A percentile compares a stretch with the other conserved stretches of the same genome.
phyloP scores from a whole-genome alignment of 2,888 invertebrate species.

The Stomorhina lunata region DNA sequence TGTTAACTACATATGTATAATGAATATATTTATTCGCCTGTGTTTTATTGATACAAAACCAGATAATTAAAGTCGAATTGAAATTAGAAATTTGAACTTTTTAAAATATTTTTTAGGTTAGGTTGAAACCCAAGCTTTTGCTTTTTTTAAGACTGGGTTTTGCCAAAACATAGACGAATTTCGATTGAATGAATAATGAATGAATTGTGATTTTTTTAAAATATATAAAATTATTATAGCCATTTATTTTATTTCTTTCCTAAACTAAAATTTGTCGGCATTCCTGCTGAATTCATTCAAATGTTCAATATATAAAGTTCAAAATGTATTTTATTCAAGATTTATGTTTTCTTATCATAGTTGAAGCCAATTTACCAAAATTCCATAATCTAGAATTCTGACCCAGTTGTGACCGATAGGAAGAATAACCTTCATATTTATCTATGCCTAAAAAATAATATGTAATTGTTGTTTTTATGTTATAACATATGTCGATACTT shows the following conservation, averaged over 20 bases:
- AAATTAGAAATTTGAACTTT: too few species aligned
- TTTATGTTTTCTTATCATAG: slow-evolving; percentile 52
- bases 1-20: not conserved
- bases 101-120: too few species aligned
- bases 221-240: too few species aligned
- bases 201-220: too few species aligned
- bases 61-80: too few species aligned
- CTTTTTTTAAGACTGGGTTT: too few species aligned
- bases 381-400: slow-evolving; percentile 80
- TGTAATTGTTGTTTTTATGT: slow-evolving; percentile 63
- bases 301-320: slow-evolving; percentile 54
- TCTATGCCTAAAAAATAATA: slow-evolving; percentile 77
- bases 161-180: too few species aligned
- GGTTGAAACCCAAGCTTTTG: too few species aligned
- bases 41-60: too few species aligned
- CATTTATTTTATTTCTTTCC: not conserved
- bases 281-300: not conserved
- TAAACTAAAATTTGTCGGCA: too few species aligned
- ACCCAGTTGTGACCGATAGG: slow-evolving; percentile 80
- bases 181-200: slow-evolving; percentile 19
- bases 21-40: too few species aligned
- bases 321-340: slow-evolving; percentile 46
- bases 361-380: slow-evolving; percentile 79
- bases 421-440: slow-evolving; percentile 80
- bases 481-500: too few species aligned